Conservation (phyloP, 2,888 invertebrate genomes). For the Arrhopalites spinosus region DNA sequence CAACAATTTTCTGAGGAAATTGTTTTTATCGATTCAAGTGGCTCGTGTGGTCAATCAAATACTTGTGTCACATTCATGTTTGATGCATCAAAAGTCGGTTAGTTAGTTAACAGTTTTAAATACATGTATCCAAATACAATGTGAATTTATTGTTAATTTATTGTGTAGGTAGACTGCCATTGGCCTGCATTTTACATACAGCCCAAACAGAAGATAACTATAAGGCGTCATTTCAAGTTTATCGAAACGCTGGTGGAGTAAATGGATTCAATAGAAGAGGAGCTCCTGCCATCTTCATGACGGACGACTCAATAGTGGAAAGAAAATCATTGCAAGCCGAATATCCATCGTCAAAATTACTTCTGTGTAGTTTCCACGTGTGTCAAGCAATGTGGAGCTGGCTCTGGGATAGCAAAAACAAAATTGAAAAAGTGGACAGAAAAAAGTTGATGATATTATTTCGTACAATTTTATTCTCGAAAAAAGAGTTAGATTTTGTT, state of each 20-base stretch:
- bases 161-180: neutral
- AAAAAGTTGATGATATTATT: neutral
- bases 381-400: neutral
- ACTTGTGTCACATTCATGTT: neutral
- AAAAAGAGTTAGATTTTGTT: neutral
- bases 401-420: neutral
- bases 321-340: neutral
- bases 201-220: neutral
- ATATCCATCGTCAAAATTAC: neutral
- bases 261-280: neutral
- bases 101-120: too few species aligned
- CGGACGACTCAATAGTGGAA: neutral
- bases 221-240: neutral
- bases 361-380: neutral
- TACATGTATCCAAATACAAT: too few species aligned
- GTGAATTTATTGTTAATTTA: too few species aligned
- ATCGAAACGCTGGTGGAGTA: neutral
- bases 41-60: neutral
- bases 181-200: neutral
- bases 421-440: neutral
- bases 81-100: neutral
- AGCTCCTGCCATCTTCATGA: neutral
- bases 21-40: neutral
- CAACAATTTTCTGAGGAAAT: neutral
- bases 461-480: neutral